phyloP scores from a whole-genome alignment of 2,888 invertebrate species.

The Proisotoma minuta region DNA sequence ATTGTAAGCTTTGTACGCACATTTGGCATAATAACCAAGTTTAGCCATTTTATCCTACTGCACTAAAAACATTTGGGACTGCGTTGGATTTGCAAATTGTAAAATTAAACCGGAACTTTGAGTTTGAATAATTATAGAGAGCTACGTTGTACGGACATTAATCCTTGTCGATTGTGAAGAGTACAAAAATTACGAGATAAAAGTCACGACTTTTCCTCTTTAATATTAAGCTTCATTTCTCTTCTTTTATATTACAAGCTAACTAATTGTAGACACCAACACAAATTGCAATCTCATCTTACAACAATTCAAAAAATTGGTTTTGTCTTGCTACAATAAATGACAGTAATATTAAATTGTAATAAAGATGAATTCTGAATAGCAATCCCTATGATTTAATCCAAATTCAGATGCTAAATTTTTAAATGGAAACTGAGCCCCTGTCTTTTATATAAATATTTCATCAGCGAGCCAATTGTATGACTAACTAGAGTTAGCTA shows the following conservation, averaged over 20 bases:
- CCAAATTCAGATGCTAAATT: too few relatives aligned
- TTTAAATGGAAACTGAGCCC: too few relatives aligned
- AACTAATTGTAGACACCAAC: not conserved
- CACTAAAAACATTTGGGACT: too few relatives aligned
- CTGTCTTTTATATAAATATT: too few relatives aligned
- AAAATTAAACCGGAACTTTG: conserved; percentile 15
- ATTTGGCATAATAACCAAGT: too few relatives aligned
- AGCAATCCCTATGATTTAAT: too few relatives aligned
- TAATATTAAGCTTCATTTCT: not conserved
- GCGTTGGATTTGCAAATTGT: conserved; percentile 8
- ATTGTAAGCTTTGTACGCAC: too few relatives aligned
- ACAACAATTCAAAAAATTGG: not conserved
- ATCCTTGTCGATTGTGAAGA: too few relatives aligned
- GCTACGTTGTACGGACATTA: too few relatives aligned
- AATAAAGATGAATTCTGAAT: too few relatives aligned
- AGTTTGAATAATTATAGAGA: too few relatives aligned
- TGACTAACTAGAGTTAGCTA: not conserved
- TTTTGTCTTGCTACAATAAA: not conserved
- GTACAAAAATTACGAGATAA: not conserved
- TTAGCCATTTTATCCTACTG: too few relatives aligned
- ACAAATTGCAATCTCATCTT: conserved; percentile 5
- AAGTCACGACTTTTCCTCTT: conserved; percentile 10
- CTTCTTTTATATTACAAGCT: not conserved
- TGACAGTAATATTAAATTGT: not conserved
- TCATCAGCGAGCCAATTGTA: not conserved